These are phyloP conservation scores for Poeciliopsis gracilis DNA, from an alignment of 2,797 vertebrate genomes.

Conservation along the genomic window DNA sequence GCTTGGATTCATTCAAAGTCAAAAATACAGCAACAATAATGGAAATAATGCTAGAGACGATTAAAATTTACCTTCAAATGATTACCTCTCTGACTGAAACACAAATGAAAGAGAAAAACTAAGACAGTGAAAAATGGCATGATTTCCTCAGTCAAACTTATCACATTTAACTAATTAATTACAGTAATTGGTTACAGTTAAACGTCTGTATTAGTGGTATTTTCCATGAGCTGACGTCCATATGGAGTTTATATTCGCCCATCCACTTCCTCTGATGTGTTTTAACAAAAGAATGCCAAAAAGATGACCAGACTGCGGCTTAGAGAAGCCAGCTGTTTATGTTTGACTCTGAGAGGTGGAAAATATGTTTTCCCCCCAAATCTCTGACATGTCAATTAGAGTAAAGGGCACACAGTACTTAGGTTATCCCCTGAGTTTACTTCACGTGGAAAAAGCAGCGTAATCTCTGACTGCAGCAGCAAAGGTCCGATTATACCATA, in stretches of 20 bases:
- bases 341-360: constrained; percentile 23
- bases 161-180: neutral
- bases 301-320: constrained; percentile 11
- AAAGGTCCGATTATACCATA: constrained; percentile 1
- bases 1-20: neutral
- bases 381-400: constrained; percentile 9
- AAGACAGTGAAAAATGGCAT: neutral
- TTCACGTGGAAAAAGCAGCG: neutral
- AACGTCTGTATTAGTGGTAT: neutral
- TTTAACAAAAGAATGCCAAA: constrained; percentile 40
- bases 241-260: constrained; percentile 4
- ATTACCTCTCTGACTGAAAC: neutral
- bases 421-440: constrained; percentile 12
- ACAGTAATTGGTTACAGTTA: neutral
- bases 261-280: constrained; percentile 7
- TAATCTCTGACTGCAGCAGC: neutral
- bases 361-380: neutral
- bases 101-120: neutral
- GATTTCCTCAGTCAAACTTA: neutral
- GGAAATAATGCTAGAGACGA: neutral
- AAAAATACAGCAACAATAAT: constrained; percentile 4
- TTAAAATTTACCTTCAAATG: neutral
- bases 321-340: constrained; percentile 28
- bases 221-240: neutral
- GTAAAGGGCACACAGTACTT: neutral